Evolutionary conservation across 92 coral and sea anemone species (phyloP).

Genomic region (Epizoanthus ramosus): DNA sequence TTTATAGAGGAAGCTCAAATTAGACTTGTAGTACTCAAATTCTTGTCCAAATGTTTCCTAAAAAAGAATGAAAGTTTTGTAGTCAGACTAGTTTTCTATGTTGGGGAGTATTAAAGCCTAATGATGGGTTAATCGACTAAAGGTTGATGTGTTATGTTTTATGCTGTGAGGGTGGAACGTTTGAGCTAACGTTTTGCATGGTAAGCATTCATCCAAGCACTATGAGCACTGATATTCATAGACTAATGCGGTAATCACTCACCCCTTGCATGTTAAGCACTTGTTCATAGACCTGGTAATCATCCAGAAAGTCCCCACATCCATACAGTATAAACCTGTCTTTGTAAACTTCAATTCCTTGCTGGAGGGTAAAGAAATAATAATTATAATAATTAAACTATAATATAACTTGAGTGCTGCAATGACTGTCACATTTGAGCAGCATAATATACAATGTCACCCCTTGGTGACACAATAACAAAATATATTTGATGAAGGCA

Average conservation of each 20-base stretch:
- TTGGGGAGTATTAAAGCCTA: neutral
- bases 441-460: too few relatives aligned
- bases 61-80: neutral
- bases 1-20: slow-evolving; percentile 36
- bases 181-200: too few relatives aligned
- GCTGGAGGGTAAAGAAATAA: neutral
- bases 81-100: neutral
- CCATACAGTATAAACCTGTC: slow-evolving; percentile 35
- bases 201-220: too few relatives aligned
- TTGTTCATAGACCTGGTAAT: slow-evolving; percentile 28
- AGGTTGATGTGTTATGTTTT: too few relatives aligned
- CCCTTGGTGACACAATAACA: too few relatives aligned
- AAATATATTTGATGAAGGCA: too few relatives aligned
- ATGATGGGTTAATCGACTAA: neutral
- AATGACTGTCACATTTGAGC: too few relatives aligned
- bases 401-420: too few relatives aligned
- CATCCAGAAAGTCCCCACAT: slow-evolving; percentile 31
- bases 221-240: too few relatives aligned
- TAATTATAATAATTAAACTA: too few relatives aligned
- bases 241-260: neutral
- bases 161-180: too few relatives aligned
- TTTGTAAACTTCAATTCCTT: slow-evolving; percentile 36
- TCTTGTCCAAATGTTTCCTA: slow-evolving; percentile 37
- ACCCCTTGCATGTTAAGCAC: slow-evolving; percentile 31
- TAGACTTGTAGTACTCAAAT: slow-evolving; percentile 12